These are phyloP conservation scores for Melitaea athalia DNA, from an alignment of 2,888 invertebrate species.

Conservation along the genomic window DNA sequence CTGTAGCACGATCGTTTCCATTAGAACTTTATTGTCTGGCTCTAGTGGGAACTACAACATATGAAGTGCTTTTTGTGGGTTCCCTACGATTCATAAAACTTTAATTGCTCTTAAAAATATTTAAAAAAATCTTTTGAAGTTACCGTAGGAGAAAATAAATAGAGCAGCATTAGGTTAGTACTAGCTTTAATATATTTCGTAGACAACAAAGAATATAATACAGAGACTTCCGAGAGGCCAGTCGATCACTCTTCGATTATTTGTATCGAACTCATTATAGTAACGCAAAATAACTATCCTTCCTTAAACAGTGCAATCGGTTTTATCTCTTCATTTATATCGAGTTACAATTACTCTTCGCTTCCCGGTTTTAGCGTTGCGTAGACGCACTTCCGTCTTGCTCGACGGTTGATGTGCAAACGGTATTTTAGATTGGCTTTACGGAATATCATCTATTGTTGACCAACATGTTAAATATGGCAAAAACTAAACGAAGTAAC, in stretches of 20 bases:
- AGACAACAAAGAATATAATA: conserved; percentile 28
- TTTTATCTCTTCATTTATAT: conserved; percentile 74
- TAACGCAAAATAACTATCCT: conserved; percentile 52
- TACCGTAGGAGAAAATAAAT: neutral
- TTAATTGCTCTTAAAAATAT: neutral
- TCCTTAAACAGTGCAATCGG: conserved; percentile 69
- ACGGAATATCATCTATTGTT: conserved; percentile 33
- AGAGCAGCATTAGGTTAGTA: neutral
- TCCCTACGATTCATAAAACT: neutral
- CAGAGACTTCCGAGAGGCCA: conserved; percentile 32
- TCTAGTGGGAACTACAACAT: neutral
- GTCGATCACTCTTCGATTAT: conserved; percentile 38
- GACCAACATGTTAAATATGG: neutral
- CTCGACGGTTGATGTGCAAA: conserved; percentile 50
- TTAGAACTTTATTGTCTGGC: neutral
- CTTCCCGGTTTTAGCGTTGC: conserved; percentile 63
- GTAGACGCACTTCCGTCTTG: conserved; percentile 61
- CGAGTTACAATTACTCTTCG: conserved; percentile 67
- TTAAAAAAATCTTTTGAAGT: neutral
- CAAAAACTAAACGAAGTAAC: neutral
- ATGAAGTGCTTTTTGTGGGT: neutral
- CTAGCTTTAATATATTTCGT: neutral
- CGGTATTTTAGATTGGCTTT: conserved; percentile 49
- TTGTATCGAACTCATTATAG: conserved; percentile 38
- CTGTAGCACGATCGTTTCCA: neutral